These are phyloP conservation scores for Clangula hyemalis DNA, from an alignment of 2,797 vertebrate genomes.

Conservation along the genomic window DNA sequence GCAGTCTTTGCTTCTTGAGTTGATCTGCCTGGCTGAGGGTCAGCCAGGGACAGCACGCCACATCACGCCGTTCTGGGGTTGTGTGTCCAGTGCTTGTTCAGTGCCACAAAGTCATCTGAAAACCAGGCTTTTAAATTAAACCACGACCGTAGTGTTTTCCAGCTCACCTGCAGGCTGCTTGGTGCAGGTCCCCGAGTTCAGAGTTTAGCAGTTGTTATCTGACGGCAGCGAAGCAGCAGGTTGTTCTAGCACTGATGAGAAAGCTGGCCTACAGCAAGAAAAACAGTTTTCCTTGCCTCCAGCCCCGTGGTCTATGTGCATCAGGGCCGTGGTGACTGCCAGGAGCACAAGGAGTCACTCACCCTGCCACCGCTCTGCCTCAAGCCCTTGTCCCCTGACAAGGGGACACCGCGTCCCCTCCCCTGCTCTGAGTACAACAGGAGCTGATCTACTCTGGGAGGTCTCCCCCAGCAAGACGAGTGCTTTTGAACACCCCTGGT, in stretches of 20 bases:
- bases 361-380: accelerated
- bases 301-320: accelerated
- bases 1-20: background rate
- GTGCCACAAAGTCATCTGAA: background rate
- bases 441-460: background rate
- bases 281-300: background rate
- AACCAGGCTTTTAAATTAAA: background rate
- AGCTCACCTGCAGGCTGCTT: background rate
- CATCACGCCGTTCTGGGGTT: background rate
- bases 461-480: background rate
- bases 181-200: too few relatives aligned
- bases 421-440: background rate
- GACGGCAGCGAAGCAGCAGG: background rate
- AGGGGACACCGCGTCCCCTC: background rate
- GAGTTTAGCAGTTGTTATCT: background rate
- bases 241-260: background rate
- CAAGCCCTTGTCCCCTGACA: background rate
- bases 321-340: background rate
- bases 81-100: background rate
- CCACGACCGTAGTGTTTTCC: accelerated
- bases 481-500: background rate
- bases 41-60: background rate
- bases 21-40: background rate
- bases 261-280: background rate
- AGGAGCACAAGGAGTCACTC: background rate